Evolutionary conservation across 2,888 invertebrate species (phyloP).

Genomic region (Machimus atricapillus): DNA sequence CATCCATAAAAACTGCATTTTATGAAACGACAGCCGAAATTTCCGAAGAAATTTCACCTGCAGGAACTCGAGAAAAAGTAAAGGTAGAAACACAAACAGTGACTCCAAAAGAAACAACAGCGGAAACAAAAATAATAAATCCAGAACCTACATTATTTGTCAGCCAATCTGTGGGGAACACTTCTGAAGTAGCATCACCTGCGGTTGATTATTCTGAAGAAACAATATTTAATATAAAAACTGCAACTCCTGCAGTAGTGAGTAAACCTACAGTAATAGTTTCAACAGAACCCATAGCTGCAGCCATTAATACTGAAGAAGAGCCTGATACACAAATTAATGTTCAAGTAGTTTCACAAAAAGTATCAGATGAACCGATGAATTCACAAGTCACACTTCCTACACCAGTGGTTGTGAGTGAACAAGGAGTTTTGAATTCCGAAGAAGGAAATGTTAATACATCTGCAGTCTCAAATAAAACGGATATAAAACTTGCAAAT

Average conservation of each 20-base stretch:
- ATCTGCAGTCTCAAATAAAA: too few relatives aligned
- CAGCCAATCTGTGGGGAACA: not conserved
- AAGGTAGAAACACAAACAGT: not conserved
- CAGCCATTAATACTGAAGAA: not conserved
- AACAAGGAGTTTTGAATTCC: too few relatives aligned
- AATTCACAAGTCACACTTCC: not conserved
- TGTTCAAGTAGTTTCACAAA: too few relatives aligned
- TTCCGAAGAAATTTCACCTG: not conserved
- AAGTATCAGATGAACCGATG: too few relatives aligned
- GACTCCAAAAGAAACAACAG: not conserved
- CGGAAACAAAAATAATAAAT: not conserved
- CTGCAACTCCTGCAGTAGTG: not conserved
- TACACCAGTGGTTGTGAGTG: too few relatives aligned
- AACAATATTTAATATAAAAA: not conserved
- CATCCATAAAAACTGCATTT: not conserved
- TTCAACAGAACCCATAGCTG: too few relatives aligned
- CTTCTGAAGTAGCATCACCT: not conserved
- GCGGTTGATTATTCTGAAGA: not conserved
- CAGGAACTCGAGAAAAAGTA: not conserved
- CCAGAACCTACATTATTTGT: not conserved
- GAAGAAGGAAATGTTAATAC: too few relatives aligned
- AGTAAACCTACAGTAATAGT: not conserved
- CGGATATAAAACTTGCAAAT: too few relatives aligned
- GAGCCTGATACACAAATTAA: too few relatives aligned
- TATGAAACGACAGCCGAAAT: not conserved